Conservation (phyloP, 2,113 vertebrate species). For the Nothocercus julius region DNA sequence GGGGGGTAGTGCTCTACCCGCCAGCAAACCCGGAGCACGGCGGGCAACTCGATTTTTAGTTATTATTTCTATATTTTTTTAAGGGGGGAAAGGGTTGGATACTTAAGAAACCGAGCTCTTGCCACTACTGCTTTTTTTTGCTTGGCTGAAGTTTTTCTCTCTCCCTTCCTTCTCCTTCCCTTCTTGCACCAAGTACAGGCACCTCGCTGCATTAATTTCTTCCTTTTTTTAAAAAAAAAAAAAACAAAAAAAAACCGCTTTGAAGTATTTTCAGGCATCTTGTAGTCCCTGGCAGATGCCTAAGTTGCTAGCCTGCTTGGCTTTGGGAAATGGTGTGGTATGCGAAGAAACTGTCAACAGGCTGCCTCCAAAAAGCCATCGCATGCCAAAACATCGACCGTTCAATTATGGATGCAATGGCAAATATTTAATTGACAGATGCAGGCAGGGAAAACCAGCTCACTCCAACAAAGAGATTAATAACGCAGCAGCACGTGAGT, state of each 20-base stretch:
- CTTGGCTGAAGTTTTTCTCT: neutral
- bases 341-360: slow-evolving; percentile 39
- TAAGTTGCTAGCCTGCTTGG: neutral
- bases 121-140: neutral
- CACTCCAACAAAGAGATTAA: slow-evolving; percentile 76
- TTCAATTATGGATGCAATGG: slow-evolving; percentile 24
- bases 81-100: too few species aligned
- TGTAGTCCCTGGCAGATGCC: neutral
- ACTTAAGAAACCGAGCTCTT: neutral
- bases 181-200: neutral
- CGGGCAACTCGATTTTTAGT: neutral
- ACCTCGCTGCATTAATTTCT: neutral
- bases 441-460: slow-evolving; percentile 60
- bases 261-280: neutral
- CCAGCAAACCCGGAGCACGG: neutral
- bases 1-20: slow-evolving; percentile 28
- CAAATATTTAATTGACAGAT: slow-evolving; percentile 71
- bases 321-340: neutral
- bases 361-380: neutral
- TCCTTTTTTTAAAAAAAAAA: neutral
- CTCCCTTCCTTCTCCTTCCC: neutral
- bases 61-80: neutral
- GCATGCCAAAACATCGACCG: slow-evolving; percentile 40
- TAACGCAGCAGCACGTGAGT: slow-evolving; percentile 75
- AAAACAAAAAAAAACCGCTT: neutral